Percentiles rank a stretch among this genome's conserved stretches.
These are phyloP conservation scores for Pogonocherus hispidulus DNA, from an alignment of 2,888 invertebrate species.

Conservation along the genomic window DNA sequence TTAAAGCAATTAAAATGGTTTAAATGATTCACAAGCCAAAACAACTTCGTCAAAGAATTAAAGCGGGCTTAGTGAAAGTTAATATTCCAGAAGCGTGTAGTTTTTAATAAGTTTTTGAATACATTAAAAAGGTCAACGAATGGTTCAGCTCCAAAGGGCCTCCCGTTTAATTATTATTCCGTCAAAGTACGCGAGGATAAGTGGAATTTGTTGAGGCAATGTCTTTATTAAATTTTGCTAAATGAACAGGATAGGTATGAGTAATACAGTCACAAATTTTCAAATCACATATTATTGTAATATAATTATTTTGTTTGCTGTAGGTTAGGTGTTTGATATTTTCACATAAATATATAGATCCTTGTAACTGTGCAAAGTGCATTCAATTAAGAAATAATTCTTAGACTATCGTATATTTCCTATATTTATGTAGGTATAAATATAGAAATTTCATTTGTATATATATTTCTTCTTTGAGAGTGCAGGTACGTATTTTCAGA, in stretches of 20 bases:
- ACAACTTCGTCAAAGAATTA: conserved; percentile 23
- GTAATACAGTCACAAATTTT: not conserved
- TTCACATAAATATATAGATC: too few species aligned
- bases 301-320: not conserved
- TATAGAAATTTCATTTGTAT: too few species aligned
- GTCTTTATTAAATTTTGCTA: conserved; percentile 7
- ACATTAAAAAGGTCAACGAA: conserved; percentile 39
- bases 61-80: conserved; percentile 31
- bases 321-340: too few species aligned
- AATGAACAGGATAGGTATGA: not conserved
- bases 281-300: not conserved
- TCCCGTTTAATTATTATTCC: conserved; percentile 32
- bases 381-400: too few species aligned
- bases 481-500: too few species aligned
- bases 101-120: conserved; percentile 39
- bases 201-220: conserved; percentile 6
- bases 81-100: conserved; percentile 34
- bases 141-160: conserved; percentile 16
- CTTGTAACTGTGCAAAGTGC: too few species aligned
- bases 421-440: too few species aligned
- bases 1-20: conserved; percentile 15
- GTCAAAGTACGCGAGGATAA: conserved; percentile 15
- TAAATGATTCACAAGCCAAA: conserved; percentile 24
- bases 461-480: too few species aligned
- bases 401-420: too few species aligned